Evolutionary conservation across 2,888 invertebrate species (phyloP).

Genomic region (Erpobdella octoculata): DNA sequence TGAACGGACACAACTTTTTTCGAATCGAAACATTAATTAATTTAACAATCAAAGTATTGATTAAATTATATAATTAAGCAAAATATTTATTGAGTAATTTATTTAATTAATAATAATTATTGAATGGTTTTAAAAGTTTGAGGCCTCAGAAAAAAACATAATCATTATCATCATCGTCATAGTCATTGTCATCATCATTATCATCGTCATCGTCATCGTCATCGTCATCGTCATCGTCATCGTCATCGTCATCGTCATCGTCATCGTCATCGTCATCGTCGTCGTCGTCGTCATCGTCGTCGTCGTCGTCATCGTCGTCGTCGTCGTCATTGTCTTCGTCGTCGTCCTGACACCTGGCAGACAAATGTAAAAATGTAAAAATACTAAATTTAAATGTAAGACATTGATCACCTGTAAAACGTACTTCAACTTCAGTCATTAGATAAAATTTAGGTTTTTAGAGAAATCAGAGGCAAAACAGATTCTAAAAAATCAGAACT

Average conservation of each 20-base stretch:
- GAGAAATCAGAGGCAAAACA: no score
- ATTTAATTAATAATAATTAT: neutral
- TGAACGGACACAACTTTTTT: no score
- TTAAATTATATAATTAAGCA: neutral
- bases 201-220: slow-evolving; percentile 1
- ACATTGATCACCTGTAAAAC: no score
- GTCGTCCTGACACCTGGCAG: no score
- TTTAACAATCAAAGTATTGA: neutral
- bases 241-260: slow-evolving; percentile 2
- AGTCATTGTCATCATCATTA: neutral
- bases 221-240: slow-evolving; percentile 1
- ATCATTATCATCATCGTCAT: neutral
- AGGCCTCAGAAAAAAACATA: neutral
- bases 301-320: no score
- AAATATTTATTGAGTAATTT: neutral
- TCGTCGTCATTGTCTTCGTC: no score
- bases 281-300: neutral
- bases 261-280: neutral
- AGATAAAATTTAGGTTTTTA: no score
- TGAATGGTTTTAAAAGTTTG: neutral
- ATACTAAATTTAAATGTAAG: no score
- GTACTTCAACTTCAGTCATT: no score
- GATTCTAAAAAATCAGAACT: no score
- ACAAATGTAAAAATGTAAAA: neutral
- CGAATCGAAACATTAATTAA: no score